These are phyloP conservation scores for Cacoxenus indagator DNA, from an alignment of 2,888 invertebrate species.

Conservation along the genomic window DNA sequence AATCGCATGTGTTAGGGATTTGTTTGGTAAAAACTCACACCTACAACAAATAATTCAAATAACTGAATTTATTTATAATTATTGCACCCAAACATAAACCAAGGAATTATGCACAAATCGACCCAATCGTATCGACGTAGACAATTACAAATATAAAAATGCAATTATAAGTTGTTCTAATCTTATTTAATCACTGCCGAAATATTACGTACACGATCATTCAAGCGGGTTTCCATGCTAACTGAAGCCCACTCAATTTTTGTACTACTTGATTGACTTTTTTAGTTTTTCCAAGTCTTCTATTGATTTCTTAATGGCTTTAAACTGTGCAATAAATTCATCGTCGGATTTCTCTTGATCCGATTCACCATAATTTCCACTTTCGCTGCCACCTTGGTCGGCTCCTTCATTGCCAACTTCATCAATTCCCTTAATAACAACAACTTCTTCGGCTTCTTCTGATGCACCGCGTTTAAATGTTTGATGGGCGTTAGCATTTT, in stretches of 20 bases:
- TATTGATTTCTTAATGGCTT: slow-evolving; percentile 16
- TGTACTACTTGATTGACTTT: slow-evolving; percentile 35
- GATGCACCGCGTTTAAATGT: neutral
- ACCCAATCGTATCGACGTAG: too few relatives aligned
- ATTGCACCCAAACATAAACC: neutral
- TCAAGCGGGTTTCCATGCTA: too few relatives aligned
- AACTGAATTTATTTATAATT: neutral
- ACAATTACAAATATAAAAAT: too few relatives aligned
- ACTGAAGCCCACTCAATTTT: too few relatives aligned
- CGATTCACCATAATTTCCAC: neutral
- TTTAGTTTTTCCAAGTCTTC: slow-evolving; percentile 33
- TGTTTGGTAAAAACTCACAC: neutral
- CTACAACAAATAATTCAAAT: neutral
- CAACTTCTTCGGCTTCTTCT: neutral
- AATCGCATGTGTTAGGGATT: neutral
- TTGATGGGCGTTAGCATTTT: too few relatives aligned
- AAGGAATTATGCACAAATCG: too few relatives aligned
- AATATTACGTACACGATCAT: too few relatives aligned
- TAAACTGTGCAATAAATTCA: slow-evolving; percentile 32
- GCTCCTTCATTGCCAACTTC: neutral
- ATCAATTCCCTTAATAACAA: neutral
- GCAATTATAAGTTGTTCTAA: too few relatives aligned
- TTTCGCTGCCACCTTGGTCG: neutral
- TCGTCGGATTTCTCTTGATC: neutral
- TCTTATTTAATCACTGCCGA: too few relatives aligned